A percentile compares a stretch with the other conserved stretches of the same genome.
phyloP scores from a whole-genome alignment of 2,113 vertebrate species.

The Gymnocephalus cernua region DNA sequence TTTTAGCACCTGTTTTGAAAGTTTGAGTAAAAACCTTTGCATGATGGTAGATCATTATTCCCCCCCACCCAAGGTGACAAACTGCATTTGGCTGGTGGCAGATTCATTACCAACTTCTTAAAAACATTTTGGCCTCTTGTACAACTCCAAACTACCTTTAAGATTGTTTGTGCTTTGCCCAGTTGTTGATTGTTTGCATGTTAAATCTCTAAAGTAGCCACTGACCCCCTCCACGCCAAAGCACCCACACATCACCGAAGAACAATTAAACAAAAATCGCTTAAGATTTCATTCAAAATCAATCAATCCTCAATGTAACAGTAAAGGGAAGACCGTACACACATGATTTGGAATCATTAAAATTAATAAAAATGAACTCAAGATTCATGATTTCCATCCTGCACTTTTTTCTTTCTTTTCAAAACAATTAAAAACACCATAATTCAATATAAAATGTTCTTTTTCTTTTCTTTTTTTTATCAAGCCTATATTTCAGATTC shows the following conservation, averaged over 20 bases:
- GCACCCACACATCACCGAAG: neutral
- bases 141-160: neutral
- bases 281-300: conserved; percentile 21
- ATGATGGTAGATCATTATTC: neutral
- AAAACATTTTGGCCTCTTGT: neutral
- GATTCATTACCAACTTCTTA: neutral
- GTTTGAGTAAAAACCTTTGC: neutral
- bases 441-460: conserved; percentile 61
- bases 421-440: conserved; percentile 69
- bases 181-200: neutral
- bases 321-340: conserved; percentile 41
- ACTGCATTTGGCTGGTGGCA: neutral
- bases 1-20: conserved; percentile 58
- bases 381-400: conserved; percentile 5
- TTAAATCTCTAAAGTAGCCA: neutral
- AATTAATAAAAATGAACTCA: conserved; percentile 29
- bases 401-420: neutral
- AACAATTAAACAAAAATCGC: neutral
- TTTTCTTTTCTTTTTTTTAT: conserved; percentile 7
- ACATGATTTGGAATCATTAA: neutral
- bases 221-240: neutral
- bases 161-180: conserved; percentile 50
- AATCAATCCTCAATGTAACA: conserved; percentile 13
- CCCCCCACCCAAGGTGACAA: neutral
- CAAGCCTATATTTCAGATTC: conserved; percentile 48